Evolutionary conservation across 1,140 invertebrate species (phyloP).

Genomic region (Triops longicaudatus): DNA sequence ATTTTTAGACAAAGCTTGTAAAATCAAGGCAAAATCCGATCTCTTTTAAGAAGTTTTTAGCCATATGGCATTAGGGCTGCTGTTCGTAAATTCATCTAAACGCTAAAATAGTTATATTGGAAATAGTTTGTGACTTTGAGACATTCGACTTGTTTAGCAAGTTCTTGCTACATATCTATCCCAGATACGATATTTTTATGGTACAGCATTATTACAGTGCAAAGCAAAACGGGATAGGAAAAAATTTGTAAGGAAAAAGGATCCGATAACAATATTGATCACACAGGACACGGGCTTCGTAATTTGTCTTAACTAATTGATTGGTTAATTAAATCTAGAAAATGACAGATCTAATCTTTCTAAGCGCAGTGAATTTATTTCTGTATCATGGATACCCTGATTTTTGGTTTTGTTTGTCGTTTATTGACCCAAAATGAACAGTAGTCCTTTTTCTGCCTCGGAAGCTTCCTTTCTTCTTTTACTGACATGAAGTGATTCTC

Average conservation of each 20-base stretch:
- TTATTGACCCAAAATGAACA: not conserved
- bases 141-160: no score
- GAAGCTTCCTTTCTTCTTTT: not conserved
- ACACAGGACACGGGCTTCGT: not conserved
- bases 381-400: not conserved
- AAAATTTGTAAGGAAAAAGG: constrained; percentile 27
- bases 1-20: not conserved
- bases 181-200: no score
- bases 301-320: not conserved
- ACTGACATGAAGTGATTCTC: not conserved
- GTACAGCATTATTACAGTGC: constrained; percentile 16
- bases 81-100: no score
- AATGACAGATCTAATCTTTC: not conserved
- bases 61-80: no score
- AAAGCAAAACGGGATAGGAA: constrained; percentile 22
- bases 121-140: no score
- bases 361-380: not conserved
- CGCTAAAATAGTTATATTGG: no score
- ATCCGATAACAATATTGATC: not conserved
- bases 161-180: no score
- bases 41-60: no score
- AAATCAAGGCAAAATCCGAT: not conserved
- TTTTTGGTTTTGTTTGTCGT: not conserved
- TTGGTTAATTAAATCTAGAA: not conserved
- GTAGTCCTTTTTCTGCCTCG: not conserved